Base-by-base conservation (phyloP, 64 coral and sea anemone genomes). In the Hydrozoanthus tunicans region DNA sequence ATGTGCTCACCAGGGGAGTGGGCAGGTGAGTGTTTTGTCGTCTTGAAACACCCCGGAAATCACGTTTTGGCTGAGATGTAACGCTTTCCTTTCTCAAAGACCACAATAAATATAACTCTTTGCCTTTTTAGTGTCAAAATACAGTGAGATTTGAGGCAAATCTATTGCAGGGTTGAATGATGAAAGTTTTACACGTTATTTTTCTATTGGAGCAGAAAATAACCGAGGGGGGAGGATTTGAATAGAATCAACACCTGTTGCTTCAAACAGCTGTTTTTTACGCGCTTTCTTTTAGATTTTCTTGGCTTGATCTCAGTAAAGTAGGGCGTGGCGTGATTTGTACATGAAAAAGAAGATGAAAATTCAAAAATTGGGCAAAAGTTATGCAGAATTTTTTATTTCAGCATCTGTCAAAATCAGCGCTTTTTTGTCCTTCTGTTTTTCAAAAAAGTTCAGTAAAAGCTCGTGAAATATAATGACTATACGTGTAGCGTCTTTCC, bases 21-120 rank as follows among this genome's bases (percentile, higher is more conserved):
- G 84, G 56, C 69, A 73, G 56, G 84, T 73, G 84, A 59, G 11
- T 65, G 11, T 57, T 58, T 86, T 60, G 68, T 23, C n/a, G 11
- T 73, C 56, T 26, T 74, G 56, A 81, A 81, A 81, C 79, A 14
- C 55, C 69, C 84, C 84, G 84, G 84, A 88, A 88, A 74, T 88
- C 56, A 88, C 8, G 82, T 13, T 74, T 88, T 88, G 9, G 69
- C 57, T 51, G 57, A 26, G 53, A 13, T 55, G 51, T 56, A 72
- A 86, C 64, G 67, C 67, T 58, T 88, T 88, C 51, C 56, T 73
- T 60, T 10, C n/a, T 2, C 11, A 7, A 65, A 55, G 70, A 59
- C 54, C 69, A 6, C 67, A 14, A 70, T 25, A 9, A 74, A 74
- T 10, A 69, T 20, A 59, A 59, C 11, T 59, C 56, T 6, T 12